phyloP scores from a whole-genome alignment of 2,888 invertebrate species.

The Andrena hattorfiana region DNA sequence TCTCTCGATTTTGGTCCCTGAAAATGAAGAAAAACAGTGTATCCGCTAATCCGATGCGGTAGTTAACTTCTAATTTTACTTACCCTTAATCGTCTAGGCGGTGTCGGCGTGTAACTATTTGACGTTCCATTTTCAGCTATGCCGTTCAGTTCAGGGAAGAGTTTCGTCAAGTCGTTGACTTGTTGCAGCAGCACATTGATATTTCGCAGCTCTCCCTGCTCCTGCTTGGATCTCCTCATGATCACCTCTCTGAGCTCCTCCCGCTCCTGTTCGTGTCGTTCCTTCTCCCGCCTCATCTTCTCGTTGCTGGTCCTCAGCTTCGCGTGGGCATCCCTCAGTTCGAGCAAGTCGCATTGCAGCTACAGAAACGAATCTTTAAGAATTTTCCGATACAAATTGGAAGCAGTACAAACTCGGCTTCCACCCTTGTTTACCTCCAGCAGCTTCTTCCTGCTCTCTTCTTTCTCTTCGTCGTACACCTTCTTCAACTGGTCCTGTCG shows the following conservation, averaged over 20 bases:
- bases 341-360: constrained; percentile 94
- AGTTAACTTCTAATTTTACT: not conserved
- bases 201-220: constrained; percentile 90
- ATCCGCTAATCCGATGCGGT: not conserved
- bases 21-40: constrained; percentile 19
- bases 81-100: constrained; percentile 89
- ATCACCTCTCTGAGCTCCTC: constrained; percentile 87
- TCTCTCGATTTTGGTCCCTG: constrained; percentile 90
- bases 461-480: constrained; percentile 94
- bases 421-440: constrained; percentile 83
- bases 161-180: constrained; percentile 92
- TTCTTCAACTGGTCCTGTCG: constrained; percentile 94
- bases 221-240: constrained; percentile 85
- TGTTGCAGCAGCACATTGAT: constrained; percentile 91
- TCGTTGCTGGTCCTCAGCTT: constrained; percentile 96
- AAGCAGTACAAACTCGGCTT: not conserved
- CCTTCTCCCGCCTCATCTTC: constrained; percentile 94
- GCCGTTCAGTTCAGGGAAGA: constrained; percentile 90
- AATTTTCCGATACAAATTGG: too few relatives aligned
- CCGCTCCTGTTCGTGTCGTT: constrained; percentile 93
- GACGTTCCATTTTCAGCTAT: constrained; percentile 85
- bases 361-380: constrained; percentile 78
- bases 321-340: constrained; percentile 95
- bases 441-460: constrained; percentile 94
- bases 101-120: constrained; percentile 88